Percentiles rank a stretch among this genome's conserved stretches.
phyloP scores from a whole-genome alignment of 2,888 invertebrate species.

The Cotesia congregata region DNA sequence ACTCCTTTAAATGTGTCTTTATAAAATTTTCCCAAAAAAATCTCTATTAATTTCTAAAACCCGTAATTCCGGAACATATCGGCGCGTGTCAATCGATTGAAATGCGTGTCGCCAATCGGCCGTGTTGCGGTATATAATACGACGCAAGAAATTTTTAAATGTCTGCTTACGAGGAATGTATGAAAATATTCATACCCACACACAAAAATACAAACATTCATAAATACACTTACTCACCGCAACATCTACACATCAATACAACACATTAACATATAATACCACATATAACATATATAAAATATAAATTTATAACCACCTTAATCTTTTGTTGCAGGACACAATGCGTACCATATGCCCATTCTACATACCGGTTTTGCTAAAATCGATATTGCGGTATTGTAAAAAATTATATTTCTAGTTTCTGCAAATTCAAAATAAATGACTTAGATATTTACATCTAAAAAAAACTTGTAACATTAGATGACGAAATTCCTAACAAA shows the following conservation, averaged over 20 bases:
- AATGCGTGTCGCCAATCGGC: constrained; percentile 55
- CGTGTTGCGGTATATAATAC: constrained; percentile 40
- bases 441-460: neutral
- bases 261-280: neutral
- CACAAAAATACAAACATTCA: constrained; percentile 46
- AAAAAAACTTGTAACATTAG: neutral
- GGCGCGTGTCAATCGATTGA: constrained; percentile 63
- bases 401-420: neutral
- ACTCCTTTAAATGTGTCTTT: no score
- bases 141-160: constrained; percentile 65
- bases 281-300: constrained; percentile 7
- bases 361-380: neutral
- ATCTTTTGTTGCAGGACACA: constrained; percentile 4
- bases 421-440: no score
- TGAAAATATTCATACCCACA: constrained; percentile 56
- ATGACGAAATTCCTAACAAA: constrained; percentile 60
- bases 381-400: neutral
- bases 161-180: constrained; percentile 63
- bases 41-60: no score
- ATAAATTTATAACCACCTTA: constrained; percentile 26
- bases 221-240: constrained; percentile 9
- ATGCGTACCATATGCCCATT: constrained; percentile 9
- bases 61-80: constrained; percentile 38
- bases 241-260: constrained; percentile 15
- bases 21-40: no score